Evolutionary conservation across 2,888 invertebrate species (phyloP), one percentile per base, ranked within the genome.

Genomic region (Dasysyrphus albostriatus): DNA sequence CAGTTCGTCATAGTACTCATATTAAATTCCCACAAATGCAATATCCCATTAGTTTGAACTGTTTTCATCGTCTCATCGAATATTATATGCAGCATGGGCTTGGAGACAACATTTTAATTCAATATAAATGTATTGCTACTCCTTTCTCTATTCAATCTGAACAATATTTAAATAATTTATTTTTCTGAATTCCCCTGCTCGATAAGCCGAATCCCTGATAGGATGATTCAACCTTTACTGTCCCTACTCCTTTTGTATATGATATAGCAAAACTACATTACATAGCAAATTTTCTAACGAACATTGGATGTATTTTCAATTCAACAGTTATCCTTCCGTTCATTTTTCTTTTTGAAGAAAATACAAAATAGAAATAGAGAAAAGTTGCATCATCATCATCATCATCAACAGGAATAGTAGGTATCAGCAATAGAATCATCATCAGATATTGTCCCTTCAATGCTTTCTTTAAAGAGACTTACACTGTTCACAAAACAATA

Each of bases 371-470:
- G 12, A 61, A 49, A 39, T n/a, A 47, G 34, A 63, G 19, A 61
- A 85, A 77, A 69, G 69, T 81, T 77, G 77, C 82, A 73, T 69
- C 85, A 85, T 80, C 84, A 77, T 61, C 84, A 76, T 74, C 83
- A 83, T 83, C 72, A 75, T 73, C 81, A 81, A 59, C 34, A 75
- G 59, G n/a, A 47, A 44, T 19, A 42, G 54, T n/a, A n/a, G n/a
- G n/a, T 16, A 63, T 49, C 49, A 63, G 78, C 37, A 70, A 34
- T 24, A 56, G 47, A 19, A 72, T 58, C 47, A 69, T 70, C 72
- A 32, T 84, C 84, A 76, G 84, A 84, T 84, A 72, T 39, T 75
- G 59, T 72, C 32, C 51, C 32, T 44, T 63, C 32, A 8, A 14
- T 24, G 14, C 6, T 44, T 44, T 32, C 32, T 16, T n/a, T 44